phyloP scores from a whole-genome alignment of 2,113 vertebrate genomes.

The Antennarius striatus region DNA sequence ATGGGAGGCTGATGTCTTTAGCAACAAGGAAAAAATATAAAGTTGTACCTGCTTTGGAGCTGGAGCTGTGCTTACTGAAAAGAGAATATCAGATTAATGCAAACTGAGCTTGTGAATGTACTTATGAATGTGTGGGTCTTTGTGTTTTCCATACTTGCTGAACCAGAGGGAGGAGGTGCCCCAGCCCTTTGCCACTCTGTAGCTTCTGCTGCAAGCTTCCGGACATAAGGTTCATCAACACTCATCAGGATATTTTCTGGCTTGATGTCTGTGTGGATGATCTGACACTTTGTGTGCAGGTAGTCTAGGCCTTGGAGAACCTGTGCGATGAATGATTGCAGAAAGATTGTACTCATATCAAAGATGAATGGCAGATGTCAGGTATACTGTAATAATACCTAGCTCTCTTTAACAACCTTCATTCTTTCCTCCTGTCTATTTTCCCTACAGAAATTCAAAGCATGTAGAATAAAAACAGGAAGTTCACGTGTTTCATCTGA shows the following conservation, averaged over 20 bases:
- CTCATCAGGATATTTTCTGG: slow-evolving; percentile 96
- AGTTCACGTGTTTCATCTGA: not conserved
- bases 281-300: slow-evolving; percentile 94
- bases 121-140: not conserved
- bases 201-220: slow-evolving; percentile 92
- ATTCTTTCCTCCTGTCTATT: too few species aligned
- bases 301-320: slow-evolving; percentile 97
- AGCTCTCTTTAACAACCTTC: not conserved
- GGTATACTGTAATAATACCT: too few species aligned
- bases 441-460: not conserved
- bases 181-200: slow-evolving; percentile 98
- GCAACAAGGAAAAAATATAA: not conserved
- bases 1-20: not conserved
- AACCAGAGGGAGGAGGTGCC: slow-evolving; percentile 94
- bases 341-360: not conserved
- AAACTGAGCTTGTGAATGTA: slow-evolving; percentile 1
- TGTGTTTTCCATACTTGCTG: slow-evolving; percentile 83
- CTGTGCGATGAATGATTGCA: slow-evolving; percentile 61
- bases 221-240: slow-evolving; percentile 91
- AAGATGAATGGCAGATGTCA: too few species aligned
- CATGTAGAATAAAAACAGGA: not conserved
- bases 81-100: slow-evolving; percentile 23
- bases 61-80: slow-evolving; percentile 97
- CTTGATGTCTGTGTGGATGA: slow-evolving; percentile 98
- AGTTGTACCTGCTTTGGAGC: slow-evolving; percentile 91